Conservation (phyloP, 2,888 invertebrate genomes). For the Eupeodes luniger region DNA sequence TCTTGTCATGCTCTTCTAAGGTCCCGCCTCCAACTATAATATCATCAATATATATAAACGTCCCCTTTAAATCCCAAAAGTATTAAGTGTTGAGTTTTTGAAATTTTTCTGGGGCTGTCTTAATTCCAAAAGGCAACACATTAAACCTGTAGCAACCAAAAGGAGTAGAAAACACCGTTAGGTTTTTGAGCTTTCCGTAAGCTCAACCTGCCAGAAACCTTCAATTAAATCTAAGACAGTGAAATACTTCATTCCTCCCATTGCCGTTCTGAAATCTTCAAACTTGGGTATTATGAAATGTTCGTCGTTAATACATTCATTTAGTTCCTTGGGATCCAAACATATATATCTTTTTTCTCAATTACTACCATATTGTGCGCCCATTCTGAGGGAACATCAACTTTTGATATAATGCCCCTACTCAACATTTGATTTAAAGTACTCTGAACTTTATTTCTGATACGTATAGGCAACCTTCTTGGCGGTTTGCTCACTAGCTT, state of each 20-base stretch:
- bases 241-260: too few species aligned
- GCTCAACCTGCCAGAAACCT: too few species aligned
- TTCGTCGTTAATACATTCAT: constrained; percentile 41
- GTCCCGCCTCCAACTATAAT: constrained; percentile 36
- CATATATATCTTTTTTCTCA: constrained; percentile 40
- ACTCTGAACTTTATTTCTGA: constrained; percentile 65
- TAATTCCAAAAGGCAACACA: too few species aligned
- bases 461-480: constrained; percentile 70
- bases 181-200: too few species aligned
- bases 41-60: constrained; percentile 57
- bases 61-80: constrained; percentile 66
- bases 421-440: constrained; percentile 68
- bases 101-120: constrained; percentile 20
- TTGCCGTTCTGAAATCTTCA: constrained; percentile 37
- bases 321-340: constrained; percentile 27
- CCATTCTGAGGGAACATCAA: constrained; percentile 54
- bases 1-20: constrained; percentile 25
- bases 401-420: constrained; percentile 67
- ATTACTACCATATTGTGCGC: constrained; percentile 52
- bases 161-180: too few species aligned
- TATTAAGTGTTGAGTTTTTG: constrained; percentile 65
- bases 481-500: constrained; percentile 1
- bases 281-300: constrained; percentile 46
- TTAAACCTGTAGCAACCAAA: too few species aligned
- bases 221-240: too few species aligned